Percentiles rank a stretch among this genome's conserved stretches.
Evolutionary conservation across 2,797 vertebrate species (phyloP).

Genomic region (Eidolon dupreanum): DNA sequence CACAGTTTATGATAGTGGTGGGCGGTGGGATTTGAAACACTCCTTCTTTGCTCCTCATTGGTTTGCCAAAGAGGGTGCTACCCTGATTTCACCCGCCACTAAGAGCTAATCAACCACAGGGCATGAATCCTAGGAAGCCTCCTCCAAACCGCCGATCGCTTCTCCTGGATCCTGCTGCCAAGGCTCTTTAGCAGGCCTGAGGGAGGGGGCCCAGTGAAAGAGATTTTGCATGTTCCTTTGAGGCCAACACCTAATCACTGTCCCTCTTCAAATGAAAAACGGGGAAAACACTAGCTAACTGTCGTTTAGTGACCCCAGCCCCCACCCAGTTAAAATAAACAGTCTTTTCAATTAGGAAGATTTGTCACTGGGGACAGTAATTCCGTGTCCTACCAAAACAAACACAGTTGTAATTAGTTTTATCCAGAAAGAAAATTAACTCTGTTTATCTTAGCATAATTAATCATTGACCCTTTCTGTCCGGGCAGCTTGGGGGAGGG

Average conservation of each 20-base stretch:
- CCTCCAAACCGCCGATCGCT: background rate
- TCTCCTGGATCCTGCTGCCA: background rate
- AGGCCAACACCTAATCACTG: conserved; percentile 60
- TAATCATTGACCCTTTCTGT: conserved; percentile 86
- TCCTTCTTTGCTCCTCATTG: background rate
- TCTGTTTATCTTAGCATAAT: conserved; percentile 88
- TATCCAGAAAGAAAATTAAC: conserved; percentile 88
- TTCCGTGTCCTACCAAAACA: conserved; percentile 86
- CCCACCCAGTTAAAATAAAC: conserved; percentile 81
- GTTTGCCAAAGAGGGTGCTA: background rate
- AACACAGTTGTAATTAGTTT: conserved; percentile 88
- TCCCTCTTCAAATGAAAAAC: conserved; percentile 69
- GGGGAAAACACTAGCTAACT: conserved; percentile 63
- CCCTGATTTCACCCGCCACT: background rate
- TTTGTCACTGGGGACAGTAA: conserved; percentile 85
- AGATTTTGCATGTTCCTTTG: conserved; percentile 36
- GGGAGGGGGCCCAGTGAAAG: background rate
- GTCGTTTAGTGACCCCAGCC: conserved; percentile 74
- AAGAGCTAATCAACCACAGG: background rate
- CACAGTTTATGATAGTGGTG: background rate
- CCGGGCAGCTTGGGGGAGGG: conserved; percentile 79
- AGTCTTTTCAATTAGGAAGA: conserved; percentile 86
- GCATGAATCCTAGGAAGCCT: background rate
- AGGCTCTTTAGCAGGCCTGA: background rate
- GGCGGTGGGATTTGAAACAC: background rate